Percentiles rank a stretch among this genome's conserved stretches.
Conservation (phyloP, 2,888 invertebrate species). For the Ctenicera cuprea region DNA sequence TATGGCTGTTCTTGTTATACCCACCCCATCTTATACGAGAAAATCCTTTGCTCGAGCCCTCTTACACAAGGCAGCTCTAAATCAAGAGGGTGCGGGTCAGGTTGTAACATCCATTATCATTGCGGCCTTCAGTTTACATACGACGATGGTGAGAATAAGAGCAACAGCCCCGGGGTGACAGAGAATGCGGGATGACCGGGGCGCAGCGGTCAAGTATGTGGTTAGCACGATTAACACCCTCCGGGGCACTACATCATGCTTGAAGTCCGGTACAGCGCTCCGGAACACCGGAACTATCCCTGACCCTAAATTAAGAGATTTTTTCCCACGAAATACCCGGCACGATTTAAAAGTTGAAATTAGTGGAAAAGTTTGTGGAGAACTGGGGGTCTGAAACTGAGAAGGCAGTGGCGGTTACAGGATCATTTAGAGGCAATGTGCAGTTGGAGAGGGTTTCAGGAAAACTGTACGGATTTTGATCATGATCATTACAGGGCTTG, state of each 20-base stretch:
- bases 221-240: constrained; percentile 53
- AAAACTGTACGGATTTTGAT: constrained; percentile 11
- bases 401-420: neutral
- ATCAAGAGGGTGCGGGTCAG: constrained; percentile 40
- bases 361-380: constrained; percentile 6
- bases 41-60: constrained; percentile 8
- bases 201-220: constrained; percentile 51
- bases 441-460: constrained; percentile 1
- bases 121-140: constrained; percentile 40
- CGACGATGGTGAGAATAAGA: constrained; percentile 40
- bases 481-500: constrained; percentile 10
- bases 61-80: constrained; percentile 29
- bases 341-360: constrained; percentile 16
- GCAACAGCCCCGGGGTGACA: constrained; percentile 38
- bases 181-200: constrained; percentile 36
- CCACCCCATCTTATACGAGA: neutral
- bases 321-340: neutral
- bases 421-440: neutral
- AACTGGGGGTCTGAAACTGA: neutral
- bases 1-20: neutral
- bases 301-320: constrained; percentile 40
- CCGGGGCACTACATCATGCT: constrained; percentile 47
- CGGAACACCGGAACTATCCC: constrained; percentile 41
- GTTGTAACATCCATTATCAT: constrained; percentile 37
- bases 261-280: constrained; percentile 42